phyloP scores from a whole-genome alignment of 92 coral and sea anemone species.

The Epizoanthus illoricatus region DNA sequence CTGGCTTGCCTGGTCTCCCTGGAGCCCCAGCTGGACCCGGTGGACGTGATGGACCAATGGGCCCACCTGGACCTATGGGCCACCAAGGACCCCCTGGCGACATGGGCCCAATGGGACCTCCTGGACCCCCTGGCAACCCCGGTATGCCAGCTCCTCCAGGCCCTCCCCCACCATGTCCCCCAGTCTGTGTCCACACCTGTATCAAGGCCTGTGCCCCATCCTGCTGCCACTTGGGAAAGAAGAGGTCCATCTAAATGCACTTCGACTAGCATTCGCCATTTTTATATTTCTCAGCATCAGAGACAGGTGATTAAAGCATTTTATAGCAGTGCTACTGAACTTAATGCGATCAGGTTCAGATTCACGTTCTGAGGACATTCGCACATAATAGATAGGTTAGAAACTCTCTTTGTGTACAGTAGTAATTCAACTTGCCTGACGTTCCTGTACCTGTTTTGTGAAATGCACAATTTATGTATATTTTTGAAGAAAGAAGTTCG shows the following conservation, averaged over 20 bases:
- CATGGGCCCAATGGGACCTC: slow-evolving; percentile 95
- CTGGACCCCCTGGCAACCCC: slow-evolving; percentile 84
- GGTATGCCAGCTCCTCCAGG: slow-evolving; percentile 99
- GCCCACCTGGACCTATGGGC: slow-evolving; percentile 98
- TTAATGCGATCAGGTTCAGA: slow-evolving; percentile 16
- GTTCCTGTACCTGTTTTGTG: slow-evolving; percentile 6
- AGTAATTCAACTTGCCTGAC: background rate
- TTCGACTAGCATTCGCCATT: slow-evolving; percentile 30
- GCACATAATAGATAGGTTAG: background rate
- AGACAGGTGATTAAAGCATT: slow-evolving; percentile 10
- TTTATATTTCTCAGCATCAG: slow-evolving; percentile 27
- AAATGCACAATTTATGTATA: slow-evolving; percentile 38
- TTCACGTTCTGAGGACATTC: slow-evolving; percentile 9
- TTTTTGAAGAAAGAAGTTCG: slow-evolving; percentile 31
- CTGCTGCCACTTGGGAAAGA: slow-evolving; percentile 92
- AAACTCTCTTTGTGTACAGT: slow-evolving; percentile 8
- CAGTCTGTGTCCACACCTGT: slow-evolving; percentile 99
- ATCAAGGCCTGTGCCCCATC: slow-evolving; percentile 96
- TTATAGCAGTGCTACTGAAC: slow-evolving; percentile 11
- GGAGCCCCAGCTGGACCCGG: slow-evolving; percentile 98
- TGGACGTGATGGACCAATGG: slow-evolving; percentile 99
- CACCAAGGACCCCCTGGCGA: slow-evolving; percentile 99
- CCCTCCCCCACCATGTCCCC: slow-evolving; percentile 99
- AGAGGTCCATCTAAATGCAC: slow-evolving; percentile 57
- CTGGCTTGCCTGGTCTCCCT: slow-evolving; percentile 95